Conservation (phyloP, 2,888 invertebrate genomes). For the Platycheirus rosarum region DNA sequence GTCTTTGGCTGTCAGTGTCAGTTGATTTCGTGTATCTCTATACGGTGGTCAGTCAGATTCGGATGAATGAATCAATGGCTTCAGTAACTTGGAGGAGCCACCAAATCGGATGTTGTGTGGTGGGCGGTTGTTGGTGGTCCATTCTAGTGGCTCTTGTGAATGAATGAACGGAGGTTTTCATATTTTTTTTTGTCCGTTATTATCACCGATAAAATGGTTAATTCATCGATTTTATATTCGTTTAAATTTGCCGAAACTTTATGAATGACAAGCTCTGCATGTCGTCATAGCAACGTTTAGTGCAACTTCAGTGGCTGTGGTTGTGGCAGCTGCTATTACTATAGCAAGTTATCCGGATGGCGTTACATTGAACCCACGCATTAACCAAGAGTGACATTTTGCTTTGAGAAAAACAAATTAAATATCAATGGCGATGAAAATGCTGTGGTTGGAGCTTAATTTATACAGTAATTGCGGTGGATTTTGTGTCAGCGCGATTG, state of each 20-base stretch:
- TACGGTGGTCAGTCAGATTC: constrained; percentile 36
- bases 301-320: constrained; percentile 11
- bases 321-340: not conserved
- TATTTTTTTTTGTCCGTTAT: constrained; percentile 29
- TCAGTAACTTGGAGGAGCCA: constrained; percentile 36
- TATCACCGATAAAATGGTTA: constrained; percentile 55
- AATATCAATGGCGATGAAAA: constrained; percentile 59
- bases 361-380: constrained; percentile 67
- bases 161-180: constrained; percentile 49
- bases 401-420: constrained; percentile 62
- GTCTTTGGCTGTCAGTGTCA: constrained; percentile 1
- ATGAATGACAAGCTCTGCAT: constrained; percentile 31
- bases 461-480: constrained; percentile 48
- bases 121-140: constrained; percentile 54
- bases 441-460: constrained; percentile 49
- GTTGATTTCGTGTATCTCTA: constrained; percentile 26
- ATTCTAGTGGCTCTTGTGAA: constrained; percentile 56
- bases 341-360: constrained; percentile 24
- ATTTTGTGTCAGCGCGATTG: constrained; percentile 31
- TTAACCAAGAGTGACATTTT: constrained; percentile 57
- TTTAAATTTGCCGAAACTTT: constrained; percentile 47
- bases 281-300: constrained; percentile 1
- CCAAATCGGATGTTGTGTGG: constrained; percentile 23
- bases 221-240: constrained; percentile 55
- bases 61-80: constrained; percentile 59